These are phyloP conservation scores for Phyllotreta cruciferae DNA, from an alignment of 2,888 invertebrate genomes.

Conservation along the genomic window DNA sequence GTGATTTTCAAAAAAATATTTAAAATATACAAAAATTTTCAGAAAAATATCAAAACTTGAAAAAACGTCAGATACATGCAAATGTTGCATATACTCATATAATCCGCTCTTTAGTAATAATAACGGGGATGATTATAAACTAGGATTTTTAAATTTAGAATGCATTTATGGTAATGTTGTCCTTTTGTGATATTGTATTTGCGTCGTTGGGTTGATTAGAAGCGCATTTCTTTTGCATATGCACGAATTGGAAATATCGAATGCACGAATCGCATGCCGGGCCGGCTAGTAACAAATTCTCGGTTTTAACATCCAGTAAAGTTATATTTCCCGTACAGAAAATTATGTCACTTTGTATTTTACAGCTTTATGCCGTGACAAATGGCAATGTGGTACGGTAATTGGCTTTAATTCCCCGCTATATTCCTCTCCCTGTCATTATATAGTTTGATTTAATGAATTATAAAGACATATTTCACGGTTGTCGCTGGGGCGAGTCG, in stretches of 20 bases:
- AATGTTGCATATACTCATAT: too few relatives aligned
- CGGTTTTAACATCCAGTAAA: conserved; percentile 44
- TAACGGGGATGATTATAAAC: too few relatives aligned
- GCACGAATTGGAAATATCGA: conserved; percentile 27
- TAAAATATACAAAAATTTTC: too few relatives aligned
- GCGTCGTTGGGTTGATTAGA: too few relatives aligned
- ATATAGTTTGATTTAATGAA: conserved; percentile 43
- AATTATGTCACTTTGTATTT: conserved; percentile 48
- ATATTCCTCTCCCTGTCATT: conserved; percentile 43
- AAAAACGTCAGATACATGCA: too few relatives aligned
- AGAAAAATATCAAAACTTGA: too few relatives aligned
- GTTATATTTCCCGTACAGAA: conserved; percentile 45
- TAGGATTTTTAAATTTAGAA: too few relatives aligned
- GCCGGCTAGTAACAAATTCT: conserved; percentile 33
- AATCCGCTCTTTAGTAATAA: too few relatives aligned
- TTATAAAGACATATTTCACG: conserved; percentile 38
- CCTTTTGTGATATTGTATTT: too few relatives aligned
- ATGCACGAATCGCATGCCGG: conserved; percentile 28
- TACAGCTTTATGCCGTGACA: conserved; percentile 46
- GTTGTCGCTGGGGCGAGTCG: conserved; percentile 15
- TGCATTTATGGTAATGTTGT: too few relatives aligned
- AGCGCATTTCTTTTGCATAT: too few relatives aligned
- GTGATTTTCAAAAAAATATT: too few relatives aligned
- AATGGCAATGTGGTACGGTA: conserved; percentile 41
- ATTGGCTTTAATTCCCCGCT: conserved; percentile 43